phyloP scores from a whole-genome alignment of 2,888 invertebrate genomes.

The Diplolepis rosae region DNA sequence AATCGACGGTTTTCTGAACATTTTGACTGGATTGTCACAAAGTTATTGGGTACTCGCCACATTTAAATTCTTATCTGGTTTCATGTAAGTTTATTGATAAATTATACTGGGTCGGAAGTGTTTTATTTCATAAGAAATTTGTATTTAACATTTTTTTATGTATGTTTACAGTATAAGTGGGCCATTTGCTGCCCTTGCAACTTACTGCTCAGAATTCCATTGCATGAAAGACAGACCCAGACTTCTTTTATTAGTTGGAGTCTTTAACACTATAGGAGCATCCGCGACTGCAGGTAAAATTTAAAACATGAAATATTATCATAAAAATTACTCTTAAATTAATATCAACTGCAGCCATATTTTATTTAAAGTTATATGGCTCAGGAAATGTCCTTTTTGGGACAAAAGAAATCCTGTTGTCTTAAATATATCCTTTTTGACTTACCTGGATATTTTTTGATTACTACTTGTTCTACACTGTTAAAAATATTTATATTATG shows the following conservation, averaged over 20 bases:
- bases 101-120: background rate
- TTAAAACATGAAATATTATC: background rate
- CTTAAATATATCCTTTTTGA: too few species aligned
- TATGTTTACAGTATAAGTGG: slow-evolving; percentile 79
- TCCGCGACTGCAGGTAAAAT: slow-evolving; percentile 73
- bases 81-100: slow-evolving; percentile 77
- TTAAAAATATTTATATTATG: too few species aligned
- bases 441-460: too few species aligned
- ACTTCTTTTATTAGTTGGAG: slow-evolving; percentile 80
- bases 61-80: slow-evolving; percentile 83
- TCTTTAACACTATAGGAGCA: slow-evolving; percentile 80
- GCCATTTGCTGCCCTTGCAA: slow-evolving; percentile 82
- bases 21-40: slow-evolving; percentile 80
- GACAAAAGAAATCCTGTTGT: too few species aligned
- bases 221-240: slow-evolving; percentile 79
- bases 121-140: background rate
- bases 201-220: slow-evolving; percentile 84
- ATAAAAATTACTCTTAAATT: background rate
- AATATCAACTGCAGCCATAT: too few species aligned
- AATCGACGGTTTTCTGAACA: slow-evolving; percentile 78
- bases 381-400: too few species aligned
- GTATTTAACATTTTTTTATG: slow-evolving; percentile 52
- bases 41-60: slow-evolving; percentile 79
- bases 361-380: too few species aligned
- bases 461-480: too few species aligned